These are phyloP conservation scores for Muricea muricata DNA, from an alignment of 92 coral and sea anemone genomes.

Conservation along the genomic window DNA sequence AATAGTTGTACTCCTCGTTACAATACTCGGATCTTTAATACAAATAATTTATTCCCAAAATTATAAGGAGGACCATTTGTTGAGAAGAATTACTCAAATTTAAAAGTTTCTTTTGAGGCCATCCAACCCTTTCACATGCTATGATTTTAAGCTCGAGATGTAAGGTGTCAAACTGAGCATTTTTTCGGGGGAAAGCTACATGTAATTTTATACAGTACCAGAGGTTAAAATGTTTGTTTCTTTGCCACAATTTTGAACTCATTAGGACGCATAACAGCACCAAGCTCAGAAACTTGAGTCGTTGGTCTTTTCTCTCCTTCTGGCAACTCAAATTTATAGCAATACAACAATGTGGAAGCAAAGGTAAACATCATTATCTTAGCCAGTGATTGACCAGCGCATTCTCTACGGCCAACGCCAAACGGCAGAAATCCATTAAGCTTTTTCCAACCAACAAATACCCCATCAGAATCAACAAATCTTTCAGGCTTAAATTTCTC, in stretches of 20 bases:
- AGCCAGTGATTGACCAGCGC: constrained; percentile 60
- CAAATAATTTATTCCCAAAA: too few species aligned
- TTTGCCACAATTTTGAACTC: neutral
- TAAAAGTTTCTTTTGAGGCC: too few species aligned
- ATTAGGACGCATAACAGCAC: neutral
- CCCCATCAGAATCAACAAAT: constrained; percentile 61
- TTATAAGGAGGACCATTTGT: too few species aligned
- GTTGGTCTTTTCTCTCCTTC: constrained; percentile 51
- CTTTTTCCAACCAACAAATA: constrained; percentile 27
- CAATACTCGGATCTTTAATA: too few species aligned
- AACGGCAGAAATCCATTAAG: constrained; percentile 47
- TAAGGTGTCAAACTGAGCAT: too few species aligned
- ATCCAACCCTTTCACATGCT: too few species aligned
- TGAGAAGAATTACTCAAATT: too few species aligned
- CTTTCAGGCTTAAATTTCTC: constrained; percentile 51
- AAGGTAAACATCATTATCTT: constrained; percentile 53
- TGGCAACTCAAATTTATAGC: constrained; percentile 57
- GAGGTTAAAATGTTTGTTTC: neutral
- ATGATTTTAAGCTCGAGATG: too few species aligned
- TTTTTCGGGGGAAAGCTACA: too few species aligned
- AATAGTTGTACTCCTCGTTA: too few species aligned
- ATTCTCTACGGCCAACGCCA: constrained; percentile 56
- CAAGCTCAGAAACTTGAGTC: neutral
- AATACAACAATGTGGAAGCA: constrained; percentile 54
- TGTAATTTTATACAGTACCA: too few species aligned